Conservation (phyloP, 1,140 invertebrate genomes). For the Penaeus japonicus region DNA sequence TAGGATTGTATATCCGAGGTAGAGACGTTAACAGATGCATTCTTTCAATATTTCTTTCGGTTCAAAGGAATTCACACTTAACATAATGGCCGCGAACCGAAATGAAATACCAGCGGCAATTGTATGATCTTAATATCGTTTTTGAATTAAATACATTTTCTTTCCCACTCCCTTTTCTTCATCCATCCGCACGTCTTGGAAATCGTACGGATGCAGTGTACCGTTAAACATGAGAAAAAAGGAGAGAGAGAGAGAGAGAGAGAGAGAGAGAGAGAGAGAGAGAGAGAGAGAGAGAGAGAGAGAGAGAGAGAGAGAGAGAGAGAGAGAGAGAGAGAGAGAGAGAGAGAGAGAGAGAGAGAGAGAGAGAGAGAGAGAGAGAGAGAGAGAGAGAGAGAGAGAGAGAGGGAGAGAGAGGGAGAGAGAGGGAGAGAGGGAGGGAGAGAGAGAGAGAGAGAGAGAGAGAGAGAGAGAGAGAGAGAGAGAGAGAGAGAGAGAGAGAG, state of each 20-base stretch:
- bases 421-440: constrained; percentile 6
- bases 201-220: no score
- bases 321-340: not conserved
- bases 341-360: not conserved
- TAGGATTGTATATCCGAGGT: no score
- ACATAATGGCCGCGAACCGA: no score
- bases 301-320: not conserved
- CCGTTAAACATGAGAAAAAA: not conserved
- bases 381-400: not conserved
- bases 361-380: not conserved
- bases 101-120: no score
- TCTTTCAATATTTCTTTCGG: no score
- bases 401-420: constrained; percentile 16
- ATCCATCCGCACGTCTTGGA: no score
- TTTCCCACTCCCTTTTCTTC: not conserved
- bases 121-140: no score
- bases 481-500: no score
- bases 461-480: not conserved
- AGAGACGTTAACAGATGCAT: no score
- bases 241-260: not conserved
- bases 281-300: not conserved
- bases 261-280: not conserved
- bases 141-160: not conserved
- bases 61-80: no score
- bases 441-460: not conserved